Evolutionary conservation across 2,113 vertebrate species (phyloP).

Genomic region (Cololabis saira): DNA sequence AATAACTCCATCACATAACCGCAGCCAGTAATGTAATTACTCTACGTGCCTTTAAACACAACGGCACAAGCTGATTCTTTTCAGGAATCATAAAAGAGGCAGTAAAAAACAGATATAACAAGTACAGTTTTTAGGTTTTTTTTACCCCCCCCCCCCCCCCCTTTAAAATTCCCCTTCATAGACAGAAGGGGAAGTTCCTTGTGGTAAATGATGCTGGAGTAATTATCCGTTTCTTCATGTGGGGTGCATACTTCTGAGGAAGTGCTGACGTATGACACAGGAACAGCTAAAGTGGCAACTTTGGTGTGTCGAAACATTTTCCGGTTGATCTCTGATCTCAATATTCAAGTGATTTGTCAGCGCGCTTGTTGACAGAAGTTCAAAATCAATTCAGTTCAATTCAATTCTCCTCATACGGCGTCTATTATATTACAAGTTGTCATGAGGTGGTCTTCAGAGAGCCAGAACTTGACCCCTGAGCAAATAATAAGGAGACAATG

Average conservation of each 20-base stretch:
- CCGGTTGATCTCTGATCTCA: slow-evolving; percentile 7
- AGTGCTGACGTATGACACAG: slow-evolving; percentile 58
- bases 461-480: no score
- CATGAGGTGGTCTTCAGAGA: no score
- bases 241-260: slow-evolving; percentile 62
- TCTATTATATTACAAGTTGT: no score
- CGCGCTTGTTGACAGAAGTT: no score
- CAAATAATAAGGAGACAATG: no score
- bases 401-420: no score
- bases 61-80: neutral
- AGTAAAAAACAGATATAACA: neutral
- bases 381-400: no score
- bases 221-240: slow-evolving; percentile 59
- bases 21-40: slow-evolving; percentile 1
- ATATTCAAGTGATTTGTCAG: neutral
- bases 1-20: slow-evolving; percentile 5
- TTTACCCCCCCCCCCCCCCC: no score
- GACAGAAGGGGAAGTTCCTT: slow-evolving; percentile 33
- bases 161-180: neutral
- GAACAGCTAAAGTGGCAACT: slow-evolving; percentile 61
- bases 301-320: slow-evolving; percentile 58
- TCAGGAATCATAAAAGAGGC: neutral
- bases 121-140: neutral
- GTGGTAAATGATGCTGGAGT: slow-evolving; percentile 51
- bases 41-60: neutral